Percentiles rank a stretch among this genome's conserved stretches.
Conservation (phyloP, 2,797 vertebrate species). For the Anableps anableps region DNA sequence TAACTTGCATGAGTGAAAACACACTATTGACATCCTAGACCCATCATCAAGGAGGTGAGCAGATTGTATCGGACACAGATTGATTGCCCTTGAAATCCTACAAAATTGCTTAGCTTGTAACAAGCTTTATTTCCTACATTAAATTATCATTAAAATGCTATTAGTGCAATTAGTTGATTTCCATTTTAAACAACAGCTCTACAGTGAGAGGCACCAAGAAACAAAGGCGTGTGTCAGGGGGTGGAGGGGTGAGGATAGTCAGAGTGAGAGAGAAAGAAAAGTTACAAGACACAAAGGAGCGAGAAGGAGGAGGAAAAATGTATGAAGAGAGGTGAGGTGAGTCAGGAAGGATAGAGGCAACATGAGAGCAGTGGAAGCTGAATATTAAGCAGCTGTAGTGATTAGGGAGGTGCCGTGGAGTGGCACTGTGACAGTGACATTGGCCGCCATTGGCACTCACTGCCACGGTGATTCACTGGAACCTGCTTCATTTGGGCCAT, state of each 20-base stretch:
- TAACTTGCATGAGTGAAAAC: slow-evolving; percentile 22
- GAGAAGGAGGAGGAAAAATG: slow-evolving; percentile 22
- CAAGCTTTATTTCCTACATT: slow-evolving; percentile 75
- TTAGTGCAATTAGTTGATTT: slow-evolving; percentile 72
- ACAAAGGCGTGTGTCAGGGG: slow-evolving; percentile 4
- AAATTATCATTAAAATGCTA: slow-evolving; percentile 75
- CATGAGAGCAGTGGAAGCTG: slow-evolving; percentile 67
- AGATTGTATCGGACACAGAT: slow-evolving; percentile 65
- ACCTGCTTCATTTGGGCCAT: slow-evolving; percentile 90
- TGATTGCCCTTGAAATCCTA: slow-evolving; percentile 75
- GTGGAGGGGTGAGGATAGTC: slow-evolving; percentile 10
- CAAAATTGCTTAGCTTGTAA: slow-evolving; percentile 70
- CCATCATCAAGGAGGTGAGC: slow-evolving; percentile 46
- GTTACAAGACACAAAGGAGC: not conserved
- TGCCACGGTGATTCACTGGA: slow-evolving; percentile 84
- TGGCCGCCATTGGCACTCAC: slow-evolving; percentile 87
- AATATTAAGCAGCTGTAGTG: slow-evolving; percentile 82
- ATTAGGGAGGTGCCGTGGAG: slow-evolving; percentile 84
- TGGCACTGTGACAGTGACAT: slow-evolving; percentile 90
- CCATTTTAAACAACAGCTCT: slow-evolving; percentile 64
- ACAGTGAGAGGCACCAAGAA: slow-evolving; percentile 9
- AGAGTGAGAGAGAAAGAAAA: slow-evolving; percentile 5
- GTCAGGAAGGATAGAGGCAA: slow-evolving; percentile 48
- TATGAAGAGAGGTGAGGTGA: slow-evolving; percentile 49
- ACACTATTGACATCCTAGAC: slow-evolving; percentile 18